These are phyloP conservation scores for Drosophila busckii DNA, from an alignment of 1,140 invertebrate species.

Conservation along the genomic window DNA sequence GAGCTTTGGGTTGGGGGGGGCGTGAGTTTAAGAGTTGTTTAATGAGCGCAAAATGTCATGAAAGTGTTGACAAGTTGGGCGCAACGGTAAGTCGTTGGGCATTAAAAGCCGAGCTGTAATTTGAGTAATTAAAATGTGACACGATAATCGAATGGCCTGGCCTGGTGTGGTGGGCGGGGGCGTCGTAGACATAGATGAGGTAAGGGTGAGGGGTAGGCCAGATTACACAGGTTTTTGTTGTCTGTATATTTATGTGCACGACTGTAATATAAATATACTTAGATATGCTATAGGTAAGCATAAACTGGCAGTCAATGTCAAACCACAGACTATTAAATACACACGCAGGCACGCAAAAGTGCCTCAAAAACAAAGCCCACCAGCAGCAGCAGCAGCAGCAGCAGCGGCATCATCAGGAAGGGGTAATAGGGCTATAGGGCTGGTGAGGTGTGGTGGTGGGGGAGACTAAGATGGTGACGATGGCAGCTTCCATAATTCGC, in stretches of 20 bases:
- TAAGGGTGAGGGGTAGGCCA: slow-evolving; percentile 1
- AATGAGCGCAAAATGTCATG: slow-evolving; percentile 57
- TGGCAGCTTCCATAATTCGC: slow-evolving; percentile 70
- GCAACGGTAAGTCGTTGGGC: slow-evolving; percentile 52
- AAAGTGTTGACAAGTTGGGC: slow-evolving; percentile 62
- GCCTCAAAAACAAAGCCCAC: slow-evolving; percentile 68
- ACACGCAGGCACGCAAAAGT: slow-evolving; percentile 72
- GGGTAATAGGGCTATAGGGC: neutral
- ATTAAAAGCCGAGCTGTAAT: slow-evolving; percentile 67
- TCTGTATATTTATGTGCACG: slow-evolving; percentile 27
- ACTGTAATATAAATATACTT: slow-evolving; percentile 27
- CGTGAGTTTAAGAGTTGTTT: slow-evolving; percentile 31
- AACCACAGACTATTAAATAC: slow-evolving; percentile 75
- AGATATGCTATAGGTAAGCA: slow-evolving; percentile 9
- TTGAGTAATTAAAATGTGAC: slow-evolving; percentile 76
- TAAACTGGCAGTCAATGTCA: slow-evolving; percentile 65
- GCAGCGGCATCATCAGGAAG: too few species aligned
- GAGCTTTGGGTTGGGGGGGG: slow-evolving; percentile 4
- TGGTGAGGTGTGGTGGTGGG: slow-evolving; percentile 3
- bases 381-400: too few species aligned
- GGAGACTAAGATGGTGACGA: slow-evolving; percentile 17
- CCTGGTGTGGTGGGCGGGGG: neutral
- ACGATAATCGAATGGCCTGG: slow-evolving; percentile 61
- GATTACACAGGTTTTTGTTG: slow-evolving; percentile 47
- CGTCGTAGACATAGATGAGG: neutral